These are phyloP conservation scores for Phyllostomus discolor DNA, from an alignment of 2,113 vertebrate genomes.

Conservation along the genomic window DNA sequence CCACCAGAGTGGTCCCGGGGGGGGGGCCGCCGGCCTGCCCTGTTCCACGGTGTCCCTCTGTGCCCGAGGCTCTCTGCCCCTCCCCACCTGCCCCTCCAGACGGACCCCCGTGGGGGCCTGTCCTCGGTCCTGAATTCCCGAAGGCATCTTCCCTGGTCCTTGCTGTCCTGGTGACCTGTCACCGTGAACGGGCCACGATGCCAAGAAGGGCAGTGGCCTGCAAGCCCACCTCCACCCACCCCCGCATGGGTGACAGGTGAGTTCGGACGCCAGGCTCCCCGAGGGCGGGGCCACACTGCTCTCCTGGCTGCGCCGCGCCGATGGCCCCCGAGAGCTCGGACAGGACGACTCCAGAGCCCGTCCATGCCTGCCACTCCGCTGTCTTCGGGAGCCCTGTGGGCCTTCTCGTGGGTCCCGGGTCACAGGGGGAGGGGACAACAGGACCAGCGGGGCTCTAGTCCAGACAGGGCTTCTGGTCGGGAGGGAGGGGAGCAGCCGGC, in stretches of 20 bases:
- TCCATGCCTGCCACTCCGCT: too few relatives aligned
- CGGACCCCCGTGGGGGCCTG: neutral
- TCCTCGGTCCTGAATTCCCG: too few relatives aligned
- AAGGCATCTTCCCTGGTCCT: too few relatives aligned
- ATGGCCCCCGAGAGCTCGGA: too few relatives aligned
- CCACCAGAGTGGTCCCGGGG: neutral
- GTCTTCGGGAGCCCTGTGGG: neutral
- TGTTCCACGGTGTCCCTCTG: neutral
- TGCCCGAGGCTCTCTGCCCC: rapidly evolving
- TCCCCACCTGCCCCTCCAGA: neutral
- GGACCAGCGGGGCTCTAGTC: neutral
- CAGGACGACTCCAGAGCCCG: too few relatives aligned
- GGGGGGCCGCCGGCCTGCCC: neutral
- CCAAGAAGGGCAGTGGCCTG: neutral
- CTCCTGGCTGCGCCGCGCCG: neutral
- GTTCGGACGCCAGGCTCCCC: neutral
- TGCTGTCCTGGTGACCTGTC: neutral
- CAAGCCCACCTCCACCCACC: neutral
- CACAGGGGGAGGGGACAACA: neutral
- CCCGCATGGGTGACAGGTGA: rapidly evolving
- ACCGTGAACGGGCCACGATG: neutral
- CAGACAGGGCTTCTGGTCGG: neutral
- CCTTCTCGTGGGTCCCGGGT: neutral
- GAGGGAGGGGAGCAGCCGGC: neutral
- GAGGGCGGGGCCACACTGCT: rapidly evolving